Evolutionary conservation across 2,113 vertebrate species (phyloP), one percentile per base, ranked within the genome.

Genomic region (Chlamydotis undulata): DNA sequence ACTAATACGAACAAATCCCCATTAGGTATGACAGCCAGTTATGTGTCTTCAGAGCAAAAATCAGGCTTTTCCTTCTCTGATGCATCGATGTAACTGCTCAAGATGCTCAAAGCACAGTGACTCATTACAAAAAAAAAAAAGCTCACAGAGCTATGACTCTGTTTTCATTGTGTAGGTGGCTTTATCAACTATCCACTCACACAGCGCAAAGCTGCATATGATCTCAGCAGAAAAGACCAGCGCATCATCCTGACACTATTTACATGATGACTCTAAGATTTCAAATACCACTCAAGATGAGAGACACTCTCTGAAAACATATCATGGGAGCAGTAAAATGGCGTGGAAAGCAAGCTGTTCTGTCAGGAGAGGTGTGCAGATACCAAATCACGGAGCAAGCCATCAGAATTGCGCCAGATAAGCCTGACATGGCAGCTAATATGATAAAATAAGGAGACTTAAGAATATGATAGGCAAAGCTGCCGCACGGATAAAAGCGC

Each of bases 11-110:
- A 41, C 59, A 41, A 10, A 23, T 47, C 24, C 6, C 17, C 49
- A 18, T 21, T 25, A 67, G 16, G 56, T 24, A 1, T 24, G 61
- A 45, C 45, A 69, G 33, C 50, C 29, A 61, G 28, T 43, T 68
- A 31, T 29, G 65, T 69, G 91, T 21, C 19, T 65, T 15, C 41
- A 45, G 70, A 96, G 84, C 84, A 85, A 87, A 91, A 87, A 82
- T 73, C 67, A 35, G 84, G 55, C 78, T 57, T 70, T 69, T 85
- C 71, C 71, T 65, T 17, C 52, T 75, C 52, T 55, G 71, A 10
- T 91, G 89, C 91, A 41, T 90, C 94, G 45, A 93, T 81, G 69
- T 64, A 87, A 82, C 65, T 91, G 84, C 49, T 84, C 37, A 79
- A 15, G 35, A 18, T 12, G 65, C 70, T 77, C 18, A 14, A 77